Evolutionary conservation across 2,888 invertebrate species (phyloP), one percentile per base, ranked within the genome.

Genomic region (Agrotis segetum): DNA sequence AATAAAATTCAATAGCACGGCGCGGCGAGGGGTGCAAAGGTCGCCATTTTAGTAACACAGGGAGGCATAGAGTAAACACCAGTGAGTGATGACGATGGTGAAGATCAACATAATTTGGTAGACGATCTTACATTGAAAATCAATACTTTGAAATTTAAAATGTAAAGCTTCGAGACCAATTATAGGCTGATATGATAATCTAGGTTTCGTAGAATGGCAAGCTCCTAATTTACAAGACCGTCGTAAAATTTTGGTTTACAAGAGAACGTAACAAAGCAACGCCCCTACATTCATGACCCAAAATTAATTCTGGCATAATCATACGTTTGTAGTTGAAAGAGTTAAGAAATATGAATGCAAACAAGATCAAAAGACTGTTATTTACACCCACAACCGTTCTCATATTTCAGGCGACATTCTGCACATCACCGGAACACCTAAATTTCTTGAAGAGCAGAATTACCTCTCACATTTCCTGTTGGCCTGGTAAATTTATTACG

Each of bases 401-500:
- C 63, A 58, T 78, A 72, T 72, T 78, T 79, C 56, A 65, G 72
- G 67, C 63, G 67, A 65, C 74, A 67, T 71, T 73, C 61, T 29
- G 49, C 21, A 49, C 60, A 56, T 70, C 69, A 65, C 63, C 71
- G 69, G 71, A 80, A 68, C 75, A 59, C 72, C 70, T 61, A 71
- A 85, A 81, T 75, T 71, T 73, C 71, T 73, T 67, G 72, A 71
- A 71, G 65, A 76, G 61, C 67, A 46, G 63, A 84, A 80, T 84
- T 84, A 72, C 80, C 61, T 72, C 68, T 76, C 67, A 67, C 61
- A 49, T 81, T 72, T 69, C 76, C 75, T 81, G 81, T 84, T 75
- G 77, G 73, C 71, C 67, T 76, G 70, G 47, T 53, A 73, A 71
- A 85, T 81, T 87, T 87, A 87, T 87, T 80, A 77, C 70, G 86